phyloP scores from a whole-genome alignment of 2,888 invertebrate species.

The Folsomia candida region DNA sequence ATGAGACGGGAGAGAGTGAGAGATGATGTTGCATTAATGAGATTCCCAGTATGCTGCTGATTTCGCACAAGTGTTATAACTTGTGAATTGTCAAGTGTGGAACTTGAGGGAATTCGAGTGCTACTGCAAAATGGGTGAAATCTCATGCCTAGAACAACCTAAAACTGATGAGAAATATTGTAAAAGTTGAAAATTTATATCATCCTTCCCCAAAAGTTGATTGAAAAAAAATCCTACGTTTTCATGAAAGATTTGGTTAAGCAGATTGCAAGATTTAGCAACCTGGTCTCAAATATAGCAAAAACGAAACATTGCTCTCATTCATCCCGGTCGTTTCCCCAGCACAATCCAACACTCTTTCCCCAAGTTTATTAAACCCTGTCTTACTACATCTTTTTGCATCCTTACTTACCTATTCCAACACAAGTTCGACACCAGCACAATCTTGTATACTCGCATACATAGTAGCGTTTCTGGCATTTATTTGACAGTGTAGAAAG shows the following conservation, averaged over 20 bases:
- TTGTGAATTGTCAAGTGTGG: not conserved
- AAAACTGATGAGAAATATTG: no score
- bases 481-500: no score
- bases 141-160: no score
- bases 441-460: no score
- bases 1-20: not conserved
- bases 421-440: no score
- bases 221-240: no score
- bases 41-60: not conserved
- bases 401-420: not conserved
- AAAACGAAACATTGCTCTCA: conserved; percentile 10
- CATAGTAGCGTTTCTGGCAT: no score
- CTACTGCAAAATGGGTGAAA: no score
- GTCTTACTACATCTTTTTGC: not conserved
- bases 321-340: conserved; percentile 7
- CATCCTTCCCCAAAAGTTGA: no score
- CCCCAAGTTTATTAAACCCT: conserved; percentile 13
- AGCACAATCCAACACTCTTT: not conserved
- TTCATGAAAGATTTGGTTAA: not conserved
- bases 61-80: not conserved
- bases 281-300: not conserved
- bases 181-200: no score
- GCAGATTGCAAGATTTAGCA: not conserved
- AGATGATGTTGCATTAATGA: not conserved
- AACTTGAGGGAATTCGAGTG: no score